Evolutionary conservation across 2,797 vertebrate genomes (phyloP).

Genomic region (Botia almorhae): DNA sequence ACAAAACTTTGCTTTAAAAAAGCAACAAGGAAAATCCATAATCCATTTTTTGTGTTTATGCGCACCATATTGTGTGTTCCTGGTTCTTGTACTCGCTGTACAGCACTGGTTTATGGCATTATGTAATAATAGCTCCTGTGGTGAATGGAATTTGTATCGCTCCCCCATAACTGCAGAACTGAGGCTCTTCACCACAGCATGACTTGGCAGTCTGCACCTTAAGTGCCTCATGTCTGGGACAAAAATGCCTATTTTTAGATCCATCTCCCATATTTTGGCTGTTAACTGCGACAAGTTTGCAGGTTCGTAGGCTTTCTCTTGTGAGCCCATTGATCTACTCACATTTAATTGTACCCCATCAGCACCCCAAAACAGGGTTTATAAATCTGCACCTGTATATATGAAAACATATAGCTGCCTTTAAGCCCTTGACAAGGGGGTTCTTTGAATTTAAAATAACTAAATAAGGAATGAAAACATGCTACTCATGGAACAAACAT

Average conservation of each 20-base stretch:
- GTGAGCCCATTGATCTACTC: neutral
- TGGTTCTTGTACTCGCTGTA: conserved; percentile 2
- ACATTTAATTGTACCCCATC: neutral
- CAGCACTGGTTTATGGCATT: conserved; percentile 14
- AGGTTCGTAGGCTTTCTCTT: conserved; percentile 9
- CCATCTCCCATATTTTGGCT: neutral
- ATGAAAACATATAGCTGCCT: neutral
- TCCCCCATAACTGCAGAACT: conserved; percentile 8
- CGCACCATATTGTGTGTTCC: conserved; percentile 3
- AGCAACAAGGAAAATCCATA: no score
- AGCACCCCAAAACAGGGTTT: neutral
- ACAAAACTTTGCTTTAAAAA: no score
- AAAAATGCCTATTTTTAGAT: conserved; percentile 35
- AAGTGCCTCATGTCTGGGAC: conserved; percentile 39
- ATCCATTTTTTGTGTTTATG: no score
- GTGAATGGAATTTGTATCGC: conserved; percentile 16
- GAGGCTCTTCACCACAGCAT: conserved; percentile 28
- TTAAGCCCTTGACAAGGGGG: neutral
- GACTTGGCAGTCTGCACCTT: conserved; percentile 43
- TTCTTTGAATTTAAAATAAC: neutral
- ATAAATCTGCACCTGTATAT: neutral
- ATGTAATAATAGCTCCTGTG: conserved; percentile 14
- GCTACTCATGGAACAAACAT: neutral
- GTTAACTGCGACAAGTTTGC: neutral
- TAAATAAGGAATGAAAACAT: neutral